Evolutionary conservation across 2,888 invertebrate species (phyloP).

Genomic region (Melipona bicolor): DNA sequence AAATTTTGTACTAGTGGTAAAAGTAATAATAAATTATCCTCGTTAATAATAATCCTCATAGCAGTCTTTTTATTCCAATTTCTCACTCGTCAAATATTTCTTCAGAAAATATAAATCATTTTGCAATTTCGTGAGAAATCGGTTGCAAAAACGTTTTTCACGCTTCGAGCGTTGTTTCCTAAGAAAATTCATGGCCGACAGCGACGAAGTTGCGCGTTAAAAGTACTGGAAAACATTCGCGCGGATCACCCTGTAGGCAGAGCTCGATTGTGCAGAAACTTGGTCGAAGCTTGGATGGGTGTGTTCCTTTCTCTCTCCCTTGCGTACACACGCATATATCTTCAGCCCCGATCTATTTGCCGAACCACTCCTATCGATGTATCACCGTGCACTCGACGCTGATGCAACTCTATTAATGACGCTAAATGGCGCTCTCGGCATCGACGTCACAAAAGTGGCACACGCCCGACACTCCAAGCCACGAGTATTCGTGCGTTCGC

Average conservation of each 20-base stretch:
- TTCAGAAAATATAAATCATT: neutral
- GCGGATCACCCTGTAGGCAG: constrained; percentile 18
- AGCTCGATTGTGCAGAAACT: constrained; percentile 33
- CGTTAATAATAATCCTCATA: too few species aligned
- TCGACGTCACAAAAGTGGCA: constrained; percentile 62
- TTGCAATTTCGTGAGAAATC: neutral
- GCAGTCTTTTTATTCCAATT: too few species aligned
- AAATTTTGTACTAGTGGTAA: too few species aligned
- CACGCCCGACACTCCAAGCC: constrained; percentile 33
- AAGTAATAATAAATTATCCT: too few species aligned
- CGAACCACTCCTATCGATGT: constrained; percentile 70
- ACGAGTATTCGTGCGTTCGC: constrained; percentile 39
- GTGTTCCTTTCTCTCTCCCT: constrained; percentile 56
- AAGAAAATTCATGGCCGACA: neutral
- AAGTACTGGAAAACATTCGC: neutral
- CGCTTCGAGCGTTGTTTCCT: neutral
- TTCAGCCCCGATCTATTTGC: constrained; percentile 67
- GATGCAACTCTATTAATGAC: constrained; percentile 72
- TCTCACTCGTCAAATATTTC: neutral
- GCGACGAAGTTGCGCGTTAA: neutral
- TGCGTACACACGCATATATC: constrained; percentile 47
- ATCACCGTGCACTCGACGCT: constrained; percentile 62
- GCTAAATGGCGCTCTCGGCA: constrained; percentile 60
- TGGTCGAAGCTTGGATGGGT: constrained; percentile 42
- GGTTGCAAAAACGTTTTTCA: neutral